Conservation (phyloP, 1,140 invertebrate species). For the Brachionus asplanchnoidis region DNA sequence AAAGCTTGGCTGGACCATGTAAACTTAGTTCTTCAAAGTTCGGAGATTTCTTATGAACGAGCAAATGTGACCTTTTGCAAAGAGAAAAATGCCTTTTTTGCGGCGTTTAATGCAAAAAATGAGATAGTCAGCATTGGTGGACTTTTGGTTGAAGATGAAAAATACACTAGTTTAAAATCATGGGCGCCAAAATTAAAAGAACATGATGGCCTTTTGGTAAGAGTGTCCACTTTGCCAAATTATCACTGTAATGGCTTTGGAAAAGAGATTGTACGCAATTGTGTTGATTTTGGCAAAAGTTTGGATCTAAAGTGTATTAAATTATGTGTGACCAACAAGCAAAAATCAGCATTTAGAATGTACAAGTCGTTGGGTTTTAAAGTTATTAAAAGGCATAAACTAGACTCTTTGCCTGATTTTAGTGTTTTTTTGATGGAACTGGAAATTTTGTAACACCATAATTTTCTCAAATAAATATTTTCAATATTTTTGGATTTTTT, state of each 20-base stretch:
- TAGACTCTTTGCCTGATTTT: background rate
- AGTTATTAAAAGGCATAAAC: background rate
- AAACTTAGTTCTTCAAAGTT: background rate
- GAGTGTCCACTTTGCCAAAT: background rate
- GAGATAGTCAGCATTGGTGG: background rate
- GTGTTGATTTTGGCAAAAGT: background rate
- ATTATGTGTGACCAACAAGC: background rate
- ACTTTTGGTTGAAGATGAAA: background rate
- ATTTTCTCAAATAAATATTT: too few species aligned
- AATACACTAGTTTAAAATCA: background rate
- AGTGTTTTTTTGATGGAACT: background rate
- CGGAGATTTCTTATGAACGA: background rate
- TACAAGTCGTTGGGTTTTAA: background rate
- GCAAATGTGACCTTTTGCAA: background rate
- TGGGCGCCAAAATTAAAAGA: background rate
- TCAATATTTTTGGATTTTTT: too few species aligned
- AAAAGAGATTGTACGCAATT: background rate
- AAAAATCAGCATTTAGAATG: background rate
- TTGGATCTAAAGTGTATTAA: background rate
- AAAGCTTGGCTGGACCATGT: background rate
- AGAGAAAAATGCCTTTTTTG: constrained; percentile 12
- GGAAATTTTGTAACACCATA: background rate
- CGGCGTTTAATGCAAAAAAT: background rate
- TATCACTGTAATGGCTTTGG: background rate
- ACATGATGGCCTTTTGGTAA: background rate